Conservation (phyloP, 1,140 invertebrate genomes). For the Lethocerus indicus region DNA sequence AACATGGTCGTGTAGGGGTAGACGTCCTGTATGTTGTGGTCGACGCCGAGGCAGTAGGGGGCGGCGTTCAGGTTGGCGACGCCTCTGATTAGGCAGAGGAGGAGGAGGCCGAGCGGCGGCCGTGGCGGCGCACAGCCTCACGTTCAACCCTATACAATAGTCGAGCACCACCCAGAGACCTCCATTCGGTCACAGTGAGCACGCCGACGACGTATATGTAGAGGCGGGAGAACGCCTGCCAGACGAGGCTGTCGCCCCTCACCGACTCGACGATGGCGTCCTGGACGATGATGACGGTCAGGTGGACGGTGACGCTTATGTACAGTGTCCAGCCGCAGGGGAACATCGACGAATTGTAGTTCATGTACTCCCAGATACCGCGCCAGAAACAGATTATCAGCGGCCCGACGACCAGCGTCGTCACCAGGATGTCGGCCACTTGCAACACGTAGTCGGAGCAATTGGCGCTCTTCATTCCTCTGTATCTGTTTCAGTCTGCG, state of each 20-base stretch:
- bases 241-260: constrained; percentile 3
- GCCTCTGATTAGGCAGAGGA: constrained; percentile 25
- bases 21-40: constrained; percentile 30
- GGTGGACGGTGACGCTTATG: constrained; percentile 6
- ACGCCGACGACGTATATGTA: constrained; percentile 40
- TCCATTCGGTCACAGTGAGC: constrained; percentile 39
- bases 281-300: constrained; percentile 12
- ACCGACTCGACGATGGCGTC: constrained; percentile 9
- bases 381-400: constrained; percentile 71
- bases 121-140: constrained; percentile 18
- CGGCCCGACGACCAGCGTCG: constrained; percentile 50
- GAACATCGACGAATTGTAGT: constrained; percentile 36
- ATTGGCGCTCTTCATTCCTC: too few species aligned
- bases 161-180: constrained; percentile 36
- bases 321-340: constrained; percentile 11
- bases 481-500: too few species aligned
- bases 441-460: constrained; percentile 19
- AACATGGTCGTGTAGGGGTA: constrained; percentile 45
- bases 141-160: constrained; percentile 22
- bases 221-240: constrained; percentile 7
- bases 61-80: constrained; percentile 37
- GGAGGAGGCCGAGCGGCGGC: constrained; percentile 20
- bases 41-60: constrained; percentile 36
- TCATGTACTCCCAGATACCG: constrained; percentile 63
- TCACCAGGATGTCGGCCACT: constrained; percentile 51